These are phyloP conservation scores for Linepithema humile DNA, from an alignment of 1,140 invertebrate species.

Conservation along the genomic window DNA sequence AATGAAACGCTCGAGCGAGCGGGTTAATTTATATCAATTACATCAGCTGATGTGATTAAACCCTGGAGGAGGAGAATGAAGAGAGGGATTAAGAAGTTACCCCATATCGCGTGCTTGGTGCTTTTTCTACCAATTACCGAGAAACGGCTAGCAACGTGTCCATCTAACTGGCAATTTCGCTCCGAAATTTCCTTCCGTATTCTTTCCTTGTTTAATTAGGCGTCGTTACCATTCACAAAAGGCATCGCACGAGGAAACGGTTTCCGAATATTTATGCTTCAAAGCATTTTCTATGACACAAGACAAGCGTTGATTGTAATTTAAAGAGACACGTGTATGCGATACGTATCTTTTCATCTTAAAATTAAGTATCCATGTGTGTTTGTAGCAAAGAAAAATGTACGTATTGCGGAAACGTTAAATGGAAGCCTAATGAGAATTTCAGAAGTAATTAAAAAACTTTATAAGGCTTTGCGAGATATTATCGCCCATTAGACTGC, in stretches of 20 bases:
- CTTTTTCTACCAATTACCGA: conserved; percentile 18
- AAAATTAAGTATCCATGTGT: too few relatives aligned
- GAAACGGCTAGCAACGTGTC: neutral
- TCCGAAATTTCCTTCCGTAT: neutral
- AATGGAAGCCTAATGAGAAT: conserved; percentile 10
- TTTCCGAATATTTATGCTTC: neutral
- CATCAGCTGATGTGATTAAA: conserved; percentile 61
- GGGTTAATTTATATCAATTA: conserved; percentile 71
- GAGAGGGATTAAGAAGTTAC: conserved; percentile 56
- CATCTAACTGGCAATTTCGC: neutral
- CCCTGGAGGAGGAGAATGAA: conserved; percentile 3
- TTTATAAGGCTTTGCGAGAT: neutral
- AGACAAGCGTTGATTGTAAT: neutral
- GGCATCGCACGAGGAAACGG: neutral
- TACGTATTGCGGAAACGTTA: neutral
- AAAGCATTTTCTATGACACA: neutral
- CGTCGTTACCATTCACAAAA: too few relatives aligned
- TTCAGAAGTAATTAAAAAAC: conserved; percentile 28
- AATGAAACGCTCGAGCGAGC: conserved; percentile 51
- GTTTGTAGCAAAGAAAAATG: neutral
- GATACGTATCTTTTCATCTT: too few relatives aligned
- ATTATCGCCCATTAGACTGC: conserved; percentile 28
- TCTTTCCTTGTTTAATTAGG: neutral
- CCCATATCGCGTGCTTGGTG: conserved; percentile 25
- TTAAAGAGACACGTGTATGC: neutral